Evolutionary conservation across 1,140 invertebrate species (phyloP), one percentile per base, ranked within the genome.

Genomic region (Drosophila nigromelanica): DNA sequence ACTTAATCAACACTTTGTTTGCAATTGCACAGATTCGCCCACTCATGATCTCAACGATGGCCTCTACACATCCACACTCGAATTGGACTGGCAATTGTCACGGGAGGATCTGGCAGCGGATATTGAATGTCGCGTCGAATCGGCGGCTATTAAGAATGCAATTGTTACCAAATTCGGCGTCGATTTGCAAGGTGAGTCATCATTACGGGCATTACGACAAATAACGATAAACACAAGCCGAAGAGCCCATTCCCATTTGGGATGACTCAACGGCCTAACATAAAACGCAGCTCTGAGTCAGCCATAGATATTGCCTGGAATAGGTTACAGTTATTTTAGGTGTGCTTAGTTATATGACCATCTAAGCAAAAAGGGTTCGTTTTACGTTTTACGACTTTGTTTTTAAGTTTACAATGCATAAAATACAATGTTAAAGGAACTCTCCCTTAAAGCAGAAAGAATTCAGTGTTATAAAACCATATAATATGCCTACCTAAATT

Each of bases 91-190:
- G 76, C 94, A 94, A 45, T 93, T 98, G 52, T 94, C 95, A 18
- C 94, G 97, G 33, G 95, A 94, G 37, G 97, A 98, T 93, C 92
- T 98, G 69, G 95, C 94, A 1, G 94, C 95, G 10, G 94, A 94
- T 63, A 95, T 97, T 81, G 95, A 95, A 85, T 98, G 97, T 92
- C 94, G 94, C 80, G 95, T 96, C 6, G 94, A 94, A 63, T 97
- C 95, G 71, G 94, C 94, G 18, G 96, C 96, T 1, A 93, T 97
- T 30, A 93, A 94, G 24, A 92, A 93, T 54, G 54, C 58, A 51
- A 76, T 89, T 58, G 61, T 73, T 40, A 90, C 92, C 73, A 94
- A 94, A 86, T 93, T 98, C 50, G 93, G 94, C 70, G 92, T 97
- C 21, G 95, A 97, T 91, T 95, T 98, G 54, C 94, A 97, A 93